Conservation (phyloP, 2,113 vertebrate species). For the Himantopus leucocephalus region DNA sequence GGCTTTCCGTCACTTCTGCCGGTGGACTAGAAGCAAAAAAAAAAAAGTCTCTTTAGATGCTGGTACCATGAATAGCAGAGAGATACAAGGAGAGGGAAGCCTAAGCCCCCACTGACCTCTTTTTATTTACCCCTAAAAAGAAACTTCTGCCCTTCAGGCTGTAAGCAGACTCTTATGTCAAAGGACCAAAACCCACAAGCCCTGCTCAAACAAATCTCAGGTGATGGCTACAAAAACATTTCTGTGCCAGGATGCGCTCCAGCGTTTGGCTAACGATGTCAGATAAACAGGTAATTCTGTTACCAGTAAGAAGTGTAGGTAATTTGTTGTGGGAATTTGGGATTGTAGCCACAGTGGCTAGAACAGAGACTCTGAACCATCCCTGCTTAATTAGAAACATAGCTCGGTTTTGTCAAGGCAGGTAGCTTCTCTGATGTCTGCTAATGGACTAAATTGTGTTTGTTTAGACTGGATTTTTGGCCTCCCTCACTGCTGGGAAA, state of each 20-base stretch:
- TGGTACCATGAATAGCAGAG: not conserved
- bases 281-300: slow-evolving; percentile 22
- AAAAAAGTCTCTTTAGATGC: not conserved
- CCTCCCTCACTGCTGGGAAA: not conserved
- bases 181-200: not conserved
- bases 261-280: not conserved
- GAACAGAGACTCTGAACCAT: slow-evolving; percentile 19
- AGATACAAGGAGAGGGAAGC: not conserved
- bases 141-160: slow-evolving; percentile 10
- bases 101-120: not conserved
- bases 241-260: not conserved
- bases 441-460: slow-evolving; percentile 6
- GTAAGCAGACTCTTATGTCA: not conserved
- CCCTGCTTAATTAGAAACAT: not conserved
- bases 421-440: slow-evolving; percentile 29
- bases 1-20: not conserved
- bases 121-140: not conserved
- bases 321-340: slow-evolving; percentile 58
- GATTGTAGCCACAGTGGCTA: not conserved
- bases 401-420: slow-evolving; percentile 34
- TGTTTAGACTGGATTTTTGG: not conserved
- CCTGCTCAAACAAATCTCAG: not conserved
- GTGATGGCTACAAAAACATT: not conserved
- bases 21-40: not conserved
- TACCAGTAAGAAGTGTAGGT: not conserved